Conservation (phyloP, 2,888 invertebrate species). For the Ephialtes manifestator region DNA sequence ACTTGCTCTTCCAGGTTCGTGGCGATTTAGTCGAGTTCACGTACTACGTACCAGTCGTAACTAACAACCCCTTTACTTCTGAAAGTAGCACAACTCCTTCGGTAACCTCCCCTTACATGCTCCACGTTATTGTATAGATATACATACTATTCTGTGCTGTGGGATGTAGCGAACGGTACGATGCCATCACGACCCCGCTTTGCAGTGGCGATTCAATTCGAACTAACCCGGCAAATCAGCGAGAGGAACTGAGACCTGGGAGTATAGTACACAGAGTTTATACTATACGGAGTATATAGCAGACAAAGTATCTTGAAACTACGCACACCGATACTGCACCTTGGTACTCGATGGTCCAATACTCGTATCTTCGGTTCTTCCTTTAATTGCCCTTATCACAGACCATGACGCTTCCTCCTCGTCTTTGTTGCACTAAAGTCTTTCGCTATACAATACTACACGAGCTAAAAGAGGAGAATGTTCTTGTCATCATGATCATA, state of each 20-base stretch:
- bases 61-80: conserved; percentile 18
- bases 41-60: conserved; percentile 1
- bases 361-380: conserved; percentile 23
- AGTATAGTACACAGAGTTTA: conserved; percentile 8
- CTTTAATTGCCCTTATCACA: conserved; percentile 41
- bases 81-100: conserved; percentile 17
- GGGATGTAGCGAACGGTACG: conserved; percentile 3
- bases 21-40: conserved; percentile 18
- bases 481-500: background rate
- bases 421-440: background rate
- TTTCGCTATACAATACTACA: background rate
- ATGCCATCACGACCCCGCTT: conserved; percentile 20
- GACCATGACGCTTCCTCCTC: background rate
- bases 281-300: conserved; percentile 3
- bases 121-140: background rate
- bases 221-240: conserved; percentile 17
- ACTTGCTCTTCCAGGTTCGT: background rate
- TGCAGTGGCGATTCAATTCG: conserved; percentile 22
- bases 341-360: background rate
- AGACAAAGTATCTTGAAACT: background rate
- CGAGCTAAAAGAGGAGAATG: background rate
- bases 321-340: background rate
- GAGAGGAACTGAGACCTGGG: conserved; percentile 13
- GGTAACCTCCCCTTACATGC: conserved; percentile 5
- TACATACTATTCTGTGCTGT: background rate